A percentile compares a stretch with the other conserved stretches of the same genome.
These are phyloP conservation scores for Atta colombica DNA, from an alignment of 1,140 invertebrate species.

Conservation along the genomic window DNA sequence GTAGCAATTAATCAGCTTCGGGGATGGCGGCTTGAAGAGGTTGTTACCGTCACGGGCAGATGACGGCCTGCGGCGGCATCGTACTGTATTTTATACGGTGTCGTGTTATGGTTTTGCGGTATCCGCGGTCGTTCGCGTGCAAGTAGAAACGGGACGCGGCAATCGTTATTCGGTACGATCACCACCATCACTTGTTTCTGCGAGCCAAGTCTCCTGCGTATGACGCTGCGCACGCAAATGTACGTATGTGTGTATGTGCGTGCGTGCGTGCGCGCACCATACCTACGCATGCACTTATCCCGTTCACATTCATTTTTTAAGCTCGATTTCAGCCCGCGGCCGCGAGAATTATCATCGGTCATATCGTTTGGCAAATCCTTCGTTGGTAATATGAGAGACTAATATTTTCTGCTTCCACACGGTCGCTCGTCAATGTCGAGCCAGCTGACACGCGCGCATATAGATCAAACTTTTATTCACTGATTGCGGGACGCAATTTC, in stretches of 20 bases:
- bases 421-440: conserved; percentile 49
- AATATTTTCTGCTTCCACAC: conserved; percentile 43
- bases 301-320: conserved; percentile 33
- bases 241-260: too few species aligned
- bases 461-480: conserved; percentile 57
- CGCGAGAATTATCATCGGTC: conserved; percentile 42
- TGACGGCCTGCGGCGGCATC: conserved; percentile 80
- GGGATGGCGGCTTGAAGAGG: conserved; percentile 76
- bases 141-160: conserved; percentile 67
- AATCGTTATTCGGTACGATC: conserved; percentile 64
- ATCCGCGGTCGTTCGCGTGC: conserved; percentile 74
- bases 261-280: too few species aligned
- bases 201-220: not conserved
- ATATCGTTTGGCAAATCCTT: conserved; percentile 44
- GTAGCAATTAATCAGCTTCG: conserved; percentile 82
- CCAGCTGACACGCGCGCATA: conserved; percentile 44
- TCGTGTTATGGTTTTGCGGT: conserved; percentile 82
- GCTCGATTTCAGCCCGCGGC: conserved; percentile 33
- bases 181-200: not conserved
- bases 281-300: not conserved
- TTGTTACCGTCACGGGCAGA: conserved; percentile 80
- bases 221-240: not conserved
- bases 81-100: conserved; percentile 82
- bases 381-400: conserved; percentile 59
- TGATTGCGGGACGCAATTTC: conserved; percentile 55